Base-by-base conservation (phyloP, 2,113 vertebrate species). In the Turnix velox region DNA sequence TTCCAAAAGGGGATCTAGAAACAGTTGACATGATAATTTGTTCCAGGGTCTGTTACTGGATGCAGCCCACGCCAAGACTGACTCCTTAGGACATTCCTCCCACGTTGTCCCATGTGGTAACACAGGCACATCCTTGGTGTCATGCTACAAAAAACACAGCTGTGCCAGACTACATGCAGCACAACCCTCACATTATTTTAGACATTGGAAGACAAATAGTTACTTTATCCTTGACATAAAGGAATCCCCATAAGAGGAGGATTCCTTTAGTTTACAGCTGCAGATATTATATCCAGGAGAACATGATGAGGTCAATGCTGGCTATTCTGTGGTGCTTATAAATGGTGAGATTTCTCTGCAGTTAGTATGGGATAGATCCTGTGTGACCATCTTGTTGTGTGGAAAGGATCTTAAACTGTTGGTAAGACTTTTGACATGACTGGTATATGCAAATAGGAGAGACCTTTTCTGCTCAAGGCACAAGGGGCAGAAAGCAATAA, bases 41-140 rank as follows among this genome's bases (percentile, higher is more conserved):
- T 94, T 95, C 93, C 93, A 95, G 83, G 76, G 72, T 90, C 80
- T 81, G 83, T 77, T 95, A 42, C 77, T 94, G 92, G 86, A 86
- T 93, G 54, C 93, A 94, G 35, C 80, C 73, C 55, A 81, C 7
- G n/a, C 76, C 63, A 84, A 62, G 72, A 66, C 0, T 69, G 49
- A 69, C 86, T 94, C 67, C 55, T 88, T 71, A 86, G 83, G 80
- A 84, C 76, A 88, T 93, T 96, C 88, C 76, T 95, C 94, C 80
- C 61, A 84, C 73, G 14, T 88, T 84, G 77, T 83, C 55, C 84
- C 68, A 42, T 86, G 84, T 12, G 49, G 76, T 77, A 92, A 74
- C 15, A 20, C 31, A 86, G 68, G 52, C 83, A 90, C 35, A 88
- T 80, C 76, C 86, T 74, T 88, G 75, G 86, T 92, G 93, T 90